Evolutionary conservation across 2,113 vertebrate genomes (phyloP), one percentile per base, ranked within the genome.

Genomic region (Muntiacus muntjak): DNA sequence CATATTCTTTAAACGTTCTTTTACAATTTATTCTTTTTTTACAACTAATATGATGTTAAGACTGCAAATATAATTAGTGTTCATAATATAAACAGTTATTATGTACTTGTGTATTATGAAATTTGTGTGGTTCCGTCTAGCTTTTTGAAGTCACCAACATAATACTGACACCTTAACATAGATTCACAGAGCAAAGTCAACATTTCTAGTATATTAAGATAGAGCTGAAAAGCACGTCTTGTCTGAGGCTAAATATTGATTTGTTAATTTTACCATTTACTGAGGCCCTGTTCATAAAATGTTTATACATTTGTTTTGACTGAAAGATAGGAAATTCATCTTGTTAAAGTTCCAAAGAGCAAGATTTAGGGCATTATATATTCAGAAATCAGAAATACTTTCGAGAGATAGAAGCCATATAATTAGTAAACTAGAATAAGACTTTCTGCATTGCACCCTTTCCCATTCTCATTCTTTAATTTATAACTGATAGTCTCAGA

Each of bases 171-270:
- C 15, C 4, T 95, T 84, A 94, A 82, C 58, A 78, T 90, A 55
- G 71, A 95, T 92, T 92, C 55, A 23, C 95, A 95, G 16, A 58
- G 64, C 89, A 64, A 97, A 96, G 84, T 94, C 91, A 96, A 58
- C 91, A 95, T 97, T 74, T 94, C 55, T 91, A 89, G 55, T 95
- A 45, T 91, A 87, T 97, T 93, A 71, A 86, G 57, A 57, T 86
- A 55, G 87, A 97, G 85, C 84, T 93, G 60, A 82, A 96, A 96
- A 96, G 82, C 84, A 94, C 13, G 3, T 93, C 94, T 97, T 84
- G 89, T 97, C 89, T 96, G 97, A 97, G 96, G 98, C 94, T 95
- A 45, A 97, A 89, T 97, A 96, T 89, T 95, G 97, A 97, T 98
- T 93, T 97, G 58, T 84, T 93, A 74, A 95, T 97, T 96, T 98